Evolutionary conservation across 2,888 invertebrate species (phyloP).

Genomic region (Dromius quadrimaculatus): DNA sequence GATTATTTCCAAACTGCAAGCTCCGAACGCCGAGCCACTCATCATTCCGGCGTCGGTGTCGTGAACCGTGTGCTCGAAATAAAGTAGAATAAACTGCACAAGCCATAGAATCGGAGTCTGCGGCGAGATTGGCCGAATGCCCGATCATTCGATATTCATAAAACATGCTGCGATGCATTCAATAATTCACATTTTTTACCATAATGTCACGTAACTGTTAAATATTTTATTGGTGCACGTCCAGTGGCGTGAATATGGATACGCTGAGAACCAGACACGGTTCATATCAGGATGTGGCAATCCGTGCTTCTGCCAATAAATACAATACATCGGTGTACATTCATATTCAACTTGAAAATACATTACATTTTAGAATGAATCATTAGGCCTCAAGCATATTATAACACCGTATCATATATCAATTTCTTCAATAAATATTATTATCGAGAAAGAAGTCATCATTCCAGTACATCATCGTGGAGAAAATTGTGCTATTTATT

Average conservation of each 20-base stretch:
- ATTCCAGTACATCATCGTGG: no score
- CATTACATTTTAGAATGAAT: no score
- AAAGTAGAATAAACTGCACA: conserved; percentile 36
- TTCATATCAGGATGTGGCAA: no score
- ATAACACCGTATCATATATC: no score
- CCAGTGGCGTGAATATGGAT: conserved; percentile 34
- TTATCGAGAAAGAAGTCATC: no score
- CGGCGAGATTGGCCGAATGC: conserved; percentile 24
- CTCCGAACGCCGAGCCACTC: not conserved
- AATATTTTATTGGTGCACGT: conserved; percentile 56
- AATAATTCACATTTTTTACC: conserved; percentile 55
- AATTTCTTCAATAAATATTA: no score
- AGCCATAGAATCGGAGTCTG: conserved; percentile 7
- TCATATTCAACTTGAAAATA: no score
- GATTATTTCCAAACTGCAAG: not conserved
- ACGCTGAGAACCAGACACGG: not conserved
- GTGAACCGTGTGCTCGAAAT: conserved; percentile 11
- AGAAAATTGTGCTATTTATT: no score
- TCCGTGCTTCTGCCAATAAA: no score
- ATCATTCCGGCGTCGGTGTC: not conserved
- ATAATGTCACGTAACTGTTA: conserved; percentile 56
- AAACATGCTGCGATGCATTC: conserved; percentile 48
- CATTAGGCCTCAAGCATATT: no score
- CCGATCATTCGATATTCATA: conserved; percentile 49
- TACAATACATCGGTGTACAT: no score